These are phyloP conservation scores for Leucophenga maculata DNA, from an alignment of 2,888 invertebrate genomes.

Conservation along the genomic window DNA sequence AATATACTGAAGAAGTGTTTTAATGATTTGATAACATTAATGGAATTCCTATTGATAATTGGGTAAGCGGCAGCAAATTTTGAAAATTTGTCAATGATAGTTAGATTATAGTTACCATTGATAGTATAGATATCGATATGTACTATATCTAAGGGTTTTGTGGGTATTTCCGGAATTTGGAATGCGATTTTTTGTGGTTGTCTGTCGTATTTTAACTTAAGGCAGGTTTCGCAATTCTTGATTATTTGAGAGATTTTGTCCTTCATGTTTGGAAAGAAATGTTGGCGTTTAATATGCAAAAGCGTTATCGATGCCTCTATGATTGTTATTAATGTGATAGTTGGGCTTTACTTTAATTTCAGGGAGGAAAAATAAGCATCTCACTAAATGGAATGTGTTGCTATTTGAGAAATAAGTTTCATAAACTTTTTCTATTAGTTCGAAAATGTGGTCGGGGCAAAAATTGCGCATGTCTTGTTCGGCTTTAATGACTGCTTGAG, in stretches of 20 bases:
- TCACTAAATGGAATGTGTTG: conserved; percentile 12
- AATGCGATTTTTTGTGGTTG: too few species aligned
- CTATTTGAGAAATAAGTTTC: background rate
- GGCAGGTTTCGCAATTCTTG: conserved; percentile 28
- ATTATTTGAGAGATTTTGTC: conserved; percentile 20
- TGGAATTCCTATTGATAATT: conserved; percentile 23
- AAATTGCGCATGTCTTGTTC: background rate
- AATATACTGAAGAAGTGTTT: conserved; percentile 31
- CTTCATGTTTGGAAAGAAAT: conserved; percentile 34
- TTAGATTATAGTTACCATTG: conserved; percentile 24
- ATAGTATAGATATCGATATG: conserved; percentile 33
- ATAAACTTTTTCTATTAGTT: background rate
- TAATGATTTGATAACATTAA: conserved; percentile 19
- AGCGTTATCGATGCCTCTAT: too few species aligned
- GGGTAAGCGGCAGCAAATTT: conserved; percentile 33
- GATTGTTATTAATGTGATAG: conserved; percentile 26
- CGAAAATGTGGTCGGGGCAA: background rate
- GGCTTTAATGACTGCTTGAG: background rate
- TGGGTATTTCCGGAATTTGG: background rate
- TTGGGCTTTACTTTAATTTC: conserved; percentile 25
- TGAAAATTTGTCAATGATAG: conserved; percentile 35
- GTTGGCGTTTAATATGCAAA: conserved; percentile 26
- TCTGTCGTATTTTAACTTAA: background rate
- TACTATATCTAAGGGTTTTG: conserved; percentile 33
- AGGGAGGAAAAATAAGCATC: conserved; percentile 10